Conservation (phyloP, 2,888 invertebrate genomes). For the Philereme vetulata region DNA sequence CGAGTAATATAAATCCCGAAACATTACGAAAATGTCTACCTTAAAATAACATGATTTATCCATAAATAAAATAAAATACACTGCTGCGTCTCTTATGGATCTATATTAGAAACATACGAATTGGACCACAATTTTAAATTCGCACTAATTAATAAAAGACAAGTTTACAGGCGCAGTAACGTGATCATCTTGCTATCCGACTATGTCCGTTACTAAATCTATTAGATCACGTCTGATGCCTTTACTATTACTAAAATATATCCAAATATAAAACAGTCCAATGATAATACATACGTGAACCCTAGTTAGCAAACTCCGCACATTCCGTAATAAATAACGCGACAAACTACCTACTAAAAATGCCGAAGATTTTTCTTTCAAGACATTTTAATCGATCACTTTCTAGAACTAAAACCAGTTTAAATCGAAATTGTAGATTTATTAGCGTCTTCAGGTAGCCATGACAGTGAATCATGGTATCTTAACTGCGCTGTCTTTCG, state of each 20-base stretch:
- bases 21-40: constrained; percentile 70
- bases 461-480: not conserved
- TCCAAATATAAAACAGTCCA: constrained; percentile 56
- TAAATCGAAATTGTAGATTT: constrained; percentile 20
- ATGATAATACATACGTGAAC: constrained; percentile 28
- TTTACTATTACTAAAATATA: constrained; percentile 48
- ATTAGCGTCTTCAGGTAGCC: not conserved
- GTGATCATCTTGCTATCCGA: constrained; percentile 42
- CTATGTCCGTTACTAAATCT: constrained; percentile 40
- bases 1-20: constrained; percentile 77
- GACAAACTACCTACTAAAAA: constrained; percentile 18
- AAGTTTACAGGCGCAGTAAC: constrained; percentile 51
- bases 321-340: constrained; percentile 24
- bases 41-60: constrained; percentile 79
- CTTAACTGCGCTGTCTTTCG: constrained; percentile 6
- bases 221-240: constrained; percentile 42
- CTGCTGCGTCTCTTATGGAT: constrained; percentile 65
- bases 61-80: constrained; percentile 65
- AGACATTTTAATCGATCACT: constrained; percentile 10
- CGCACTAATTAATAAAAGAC: constrained; percentile 69
- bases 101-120: constrained; percentile 76
- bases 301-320: constrained; percentile 25
- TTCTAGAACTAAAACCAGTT: constrained; percentile 22
- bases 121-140: constrained; percentile 82
- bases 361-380: constrained; percentile 11